phyloP scores from a whole-genome alignment of 53 echinoderm and acorn worm genomes.

The Arbacia lixula region DNA sequence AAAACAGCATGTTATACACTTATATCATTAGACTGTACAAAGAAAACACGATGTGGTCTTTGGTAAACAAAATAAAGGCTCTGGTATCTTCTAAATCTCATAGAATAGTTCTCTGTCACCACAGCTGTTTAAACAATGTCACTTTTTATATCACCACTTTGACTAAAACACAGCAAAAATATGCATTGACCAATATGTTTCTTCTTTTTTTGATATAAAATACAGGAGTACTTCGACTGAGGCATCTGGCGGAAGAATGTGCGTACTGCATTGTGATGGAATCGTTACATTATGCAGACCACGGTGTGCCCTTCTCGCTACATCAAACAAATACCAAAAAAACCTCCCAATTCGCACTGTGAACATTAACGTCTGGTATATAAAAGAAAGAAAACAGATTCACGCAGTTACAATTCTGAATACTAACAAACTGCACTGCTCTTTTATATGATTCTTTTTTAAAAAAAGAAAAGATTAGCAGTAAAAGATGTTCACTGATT shows the following conservation, averaged over 20 bases:
- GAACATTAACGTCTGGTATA: slow-evolving; percentile 28
- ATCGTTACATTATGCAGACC: slow-evolving; percentile 20
- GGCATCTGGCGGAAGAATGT: slow-evolving; percentile 47
- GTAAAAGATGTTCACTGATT: slow-evolving; percentile 31
- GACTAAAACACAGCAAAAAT: slow-evolving; percentile 48
- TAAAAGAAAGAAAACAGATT: slow-evolving; percentile 20
- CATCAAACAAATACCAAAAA: slow-evolving; percentile 10
- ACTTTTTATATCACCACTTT: slow-evolving; percentile 45
- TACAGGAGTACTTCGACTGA: slow-evolving; percentile 38
- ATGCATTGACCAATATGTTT: slow-evolving; percentile 27
- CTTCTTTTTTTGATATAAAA: slow-evolving; percentile 47
- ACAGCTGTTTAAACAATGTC: slow-evolving; percentile 47
- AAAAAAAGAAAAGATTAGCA: slow-evolving; percentile 41
- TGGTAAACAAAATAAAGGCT: slow-evolving; percentile 58
- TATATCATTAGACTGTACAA: slow-evolving; percentile 51
- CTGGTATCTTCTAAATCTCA: slow-evolving; percentile 35
- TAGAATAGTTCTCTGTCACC: slow-evolving; percentile 49
- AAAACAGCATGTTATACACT: slow-evolving; percentile 46
- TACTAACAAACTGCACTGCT: slow-evolving; percentile 24
- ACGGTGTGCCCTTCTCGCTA: slow-evolving; percentile 25
- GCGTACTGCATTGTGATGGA: slow-evolving; percentile 40
- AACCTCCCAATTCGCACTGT: slow-evolving; percentile 19
- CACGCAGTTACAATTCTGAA: slow-evolving; percentile 24
- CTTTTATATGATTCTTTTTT: slow-evolving; percentile 3
- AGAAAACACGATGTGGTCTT: slow-evolving; percentile 51